Evolutionary conservation across 1,140 invertebrate genomes (phyloP), one percentile per base, ranked within the genome.

Genomic region (Zaprionus tsacasi): DNA sequence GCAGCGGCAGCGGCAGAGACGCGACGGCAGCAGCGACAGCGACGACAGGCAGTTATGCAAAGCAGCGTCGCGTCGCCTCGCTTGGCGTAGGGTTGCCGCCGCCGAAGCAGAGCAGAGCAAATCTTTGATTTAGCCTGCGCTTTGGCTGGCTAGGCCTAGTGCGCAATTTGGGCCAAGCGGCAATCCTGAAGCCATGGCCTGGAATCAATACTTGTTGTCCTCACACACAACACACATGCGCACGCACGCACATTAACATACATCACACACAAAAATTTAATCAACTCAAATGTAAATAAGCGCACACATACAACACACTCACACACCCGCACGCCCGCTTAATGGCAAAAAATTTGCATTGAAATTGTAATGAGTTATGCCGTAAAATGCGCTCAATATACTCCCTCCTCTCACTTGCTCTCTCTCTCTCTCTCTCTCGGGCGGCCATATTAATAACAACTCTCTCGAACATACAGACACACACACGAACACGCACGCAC

Each of bases 321-420:
- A 35, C 56, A 75, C 61, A 57, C 52, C 30, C 75, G 17, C 64
- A 40, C 59, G 17, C 50, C 21, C 25, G 55, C 38, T 45, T 68
- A 68, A 75, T 79, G 61, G 60, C 52, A 59, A 60, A 72, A 82
- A 83, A 83, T 87, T 87, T 88, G 83, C 83, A 87, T 87, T 79
- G 80, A 80, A 87, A 87, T 87, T 79, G 79, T 82, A 77, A 88
- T 86, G 83, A 88, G 82, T 77, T 86, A 85, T 86, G 82, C 76
- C 78, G 55, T 74, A 61, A 76, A 80, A 85, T 86, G 79, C 64
- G 80, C 79, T 78, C 69, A 64, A 76, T 76, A 60, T 57, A 76
- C 36, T 64, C 27, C 30, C 13, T 40, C 17, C 30, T 10, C 40
- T 43, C 40, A 2, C 13, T 45, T 3, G 8, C 40, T 45, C 40